A percentile compares a stretch with the other conserved stretches of the same genome.
Conservation (phyloP, 2,888 invertebrate species). For the Erynnis tages region DNA sequence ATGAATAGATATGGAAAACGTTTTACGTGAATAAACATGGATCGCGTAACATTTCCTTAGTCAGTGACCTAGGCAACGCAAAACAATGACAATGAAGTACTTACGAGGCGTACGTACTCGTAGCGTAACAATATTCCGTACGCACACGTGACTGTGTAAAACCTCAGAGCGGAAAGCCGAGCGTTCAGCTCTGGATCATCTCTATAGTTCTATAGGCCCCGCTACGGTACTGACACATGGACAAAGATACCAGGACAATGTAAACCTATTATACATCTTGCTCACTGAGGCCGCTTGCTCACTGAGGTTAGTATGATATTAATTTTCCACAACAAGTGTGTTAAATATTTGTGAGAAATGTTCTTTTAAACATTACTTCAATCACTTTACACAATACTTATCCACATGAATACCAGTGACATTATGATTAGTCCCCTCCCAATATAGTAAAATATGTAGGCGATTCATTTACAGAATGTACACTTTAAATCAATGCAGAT, state of each 20-base stretch:
- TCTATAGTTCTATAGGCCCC: conserved; percentile 6
- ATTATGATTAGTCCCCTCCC: too few species aligned
- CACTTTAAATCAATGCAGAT: conserved; percentile 8
- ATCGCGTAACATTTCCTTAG: conserved; percentile 22
- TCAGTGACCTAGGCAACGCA: conserved; percentile 19
- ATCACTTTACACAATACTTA: too few species aligned
- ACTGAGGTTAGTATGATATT: too few species aligned
- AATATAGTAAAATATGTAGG: too few species aligned
- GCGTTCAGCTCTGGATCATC: conserved; percentile 11
- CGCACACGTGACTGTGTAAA: background rate
- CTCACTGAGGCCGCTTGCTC: too few species aligned
- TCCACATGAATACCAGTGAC: too few species aligned
- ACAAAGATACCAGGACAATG: too few species aligned
- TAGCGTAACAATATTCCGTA: conserved; percentile 6
- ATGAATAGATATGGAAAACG: background rate
- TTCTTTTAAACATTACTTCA: too few species aligned
- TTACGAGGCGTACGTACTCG: background rate
- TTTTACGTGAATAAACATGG: conserved; percentile 1
- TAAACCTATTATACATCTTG: too few species aligned
- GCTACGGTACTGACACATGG: background rate
- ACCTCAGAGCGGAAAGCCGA: conserved; percentile 3
- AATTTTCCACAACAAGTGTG: too few species aligned
- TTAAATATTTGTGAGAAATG: too few species aligned
- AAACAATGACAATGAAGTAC: conserved; percentile 23
- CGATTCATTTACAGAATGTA: too few species aligned